Conservation (phyloP, 2,797 vertebrate genomes). For the Lepilemur septentrionalis region DNA sequence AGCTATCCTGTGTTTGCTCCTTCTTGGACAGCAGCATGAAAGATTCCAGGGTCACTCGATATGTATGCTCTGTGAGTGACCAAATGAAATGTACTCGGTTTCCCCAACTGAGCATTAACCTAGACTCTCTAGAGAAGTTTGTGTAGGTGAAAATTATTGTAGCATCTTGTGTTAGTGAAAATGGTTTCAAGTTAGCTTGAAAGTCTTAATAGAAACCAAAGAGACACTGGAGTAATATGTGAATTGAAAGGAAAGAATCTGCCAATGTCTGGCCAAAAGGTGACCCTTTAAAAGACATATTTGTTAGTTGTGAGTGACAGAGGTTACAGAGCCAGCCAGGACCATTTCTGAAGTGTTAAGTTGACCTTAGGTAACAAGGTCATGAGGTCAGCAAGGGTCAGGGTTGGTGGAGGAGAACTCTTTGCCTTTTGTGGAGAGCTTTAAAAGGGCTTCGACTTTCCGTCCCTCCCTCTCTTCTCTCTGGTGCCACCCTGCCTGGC, state of each 20-base stretch:
- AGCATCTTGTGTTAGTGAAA: background rate
- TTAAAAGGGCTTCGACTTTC: constrained; percentile 49
- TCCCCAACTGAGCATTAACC: background rate
- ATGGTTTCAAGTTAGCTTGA: background rate
- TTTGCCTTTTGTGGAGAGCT: constrained; percentile 62
- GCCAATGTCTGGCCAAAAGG: constrained; percentile 49
- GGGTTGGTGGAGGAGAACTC: constrained; percentile 50
- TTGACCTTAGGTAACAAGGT: constrained; percentile 73
- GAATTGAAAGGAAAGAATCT: constrained; percentile 59
- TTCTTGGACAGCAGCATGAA: background rate
- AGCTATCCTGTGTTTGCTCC: background rate
- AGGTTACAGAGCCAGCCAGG: constrained; percentile 51
- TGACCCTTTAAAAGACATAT: constrained; percentile 68
- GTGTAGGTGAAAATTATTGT: background rate
- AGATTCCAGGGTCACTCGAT: background rate
- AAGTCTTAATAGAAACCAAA: constrained; percentile 55
- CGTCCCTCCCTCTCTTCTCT: constrained; percentile 32
- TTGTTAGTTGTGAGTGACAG: constrained; percentile 75
- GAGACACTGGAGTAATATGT: constrained; percentile 18
- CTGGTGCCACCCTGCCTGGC: background rate
- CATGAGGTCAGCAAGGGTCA: constrained; percentile 61
- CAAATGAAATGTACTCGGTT: background rate
- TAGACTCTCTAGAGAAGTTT: background rate
- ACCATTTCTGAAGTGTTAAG: constrained; percentile 71
- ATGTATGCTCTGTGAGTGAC: background rate